Evolutionary conservation across 2,888 invertebrate genomes (phyloP).

Genomic region (Tachystola acroxantha): DNA sequence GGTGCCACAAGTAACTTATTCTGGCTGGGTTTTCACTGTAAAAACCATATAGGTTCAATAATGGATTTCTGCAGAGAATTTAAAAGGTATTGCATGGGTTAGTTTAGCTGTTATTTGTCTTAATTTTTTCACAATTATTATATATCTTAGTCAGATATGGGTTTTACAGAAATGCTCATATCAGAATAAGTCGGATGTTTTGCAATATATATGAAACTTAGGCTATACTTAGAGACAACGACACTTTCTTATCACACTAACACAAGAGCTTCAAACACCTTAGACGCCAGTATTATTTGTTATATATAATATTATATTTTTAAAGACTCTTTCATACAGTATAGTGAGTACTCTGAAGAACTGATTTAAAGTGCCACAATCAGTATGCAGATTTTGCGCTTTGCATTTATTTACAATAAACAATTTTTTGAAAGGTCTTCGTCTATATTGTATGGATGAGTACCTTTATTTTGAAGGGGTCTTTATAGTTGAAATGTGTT

Average conservation of each 20-base stretch:
- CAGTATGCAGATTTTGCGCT: constrained; percentile 43
- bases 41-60: no score
- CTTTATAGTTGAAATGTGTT: constrained; percentile 25
- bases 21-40: constrained; percentile 3
- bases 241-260: constrained; percentile 54
- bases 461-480: constrained; percentile 9
- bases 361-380: constrained; percentile 66
- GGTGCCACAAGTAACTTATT: constrained; percentile 10
- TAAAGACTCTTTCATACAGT: constrained; percentile 29
- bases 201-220: constrained; percentile 24
- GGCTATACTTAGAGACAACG: constrained; percentile 67
- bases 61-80: not conserved
- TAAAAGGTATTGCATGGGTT: no score
- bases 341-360: constrained; percentile 43
- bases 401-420: constrained; percentile 36
- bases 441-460: constrained; percentile 27
- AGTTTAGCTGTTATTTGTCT: no score
- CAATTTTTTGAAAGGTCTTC: constrained; percentile 24
- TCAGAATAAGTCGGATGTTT: constrained; percentile 13
- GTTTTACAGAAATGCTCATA: not conserved
- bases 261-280: constrained; percentile 65
- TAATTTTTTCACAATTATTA: no score
- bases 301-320: constrained; percentile 17
- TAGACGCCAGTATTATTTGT: constrained; percentile 35
- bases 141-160: no score